Evolutionary conservation across 2,113 vertebrate genomes (phyloP).

Genomic region (Lota lota): DNA sequence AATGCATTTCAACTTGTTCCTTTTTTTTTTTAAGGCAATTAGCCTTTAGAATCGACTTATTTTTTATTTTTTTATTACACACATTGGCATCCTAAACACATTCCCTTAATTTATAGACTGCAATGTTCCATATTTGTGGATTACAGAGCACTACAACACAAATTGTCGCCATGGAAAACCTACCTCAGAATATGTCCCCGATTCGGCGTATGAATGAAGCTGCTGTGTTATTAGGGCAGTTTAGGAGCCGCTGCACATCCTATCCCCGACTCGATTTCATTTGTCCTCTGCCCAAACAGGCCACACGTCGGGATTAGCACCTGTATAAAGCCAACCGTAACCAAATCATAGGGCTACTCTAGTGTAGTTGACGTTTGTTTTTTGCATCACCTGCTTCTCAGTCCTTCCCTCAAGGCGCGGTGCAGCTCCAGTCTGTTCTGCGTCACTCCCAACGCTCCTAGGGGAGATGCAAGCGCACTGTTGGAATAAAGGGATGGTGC

Average conservation of each 20-base stretch:
- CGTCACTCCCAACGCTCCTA: conserved; percentile 63
- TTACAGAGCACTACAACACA: not conserved
- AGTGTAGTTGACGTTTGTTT: not conserved
- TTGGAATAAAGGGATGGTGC: conserved; percentile 46
- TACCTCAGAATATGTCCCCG: not conserved
- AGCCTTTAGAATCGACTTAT: too few species aligned
- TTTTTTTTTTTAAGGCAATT: not conserved
- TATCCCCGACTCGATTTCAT: not conserved
- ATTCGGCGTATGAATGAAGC: not conserved
- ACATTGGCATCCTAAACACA: not conserved
- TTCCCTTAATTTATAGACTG: not conserved
- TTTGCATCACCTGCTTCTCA: conserved; percentile 42
- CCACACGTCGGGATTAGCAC: not conserved
- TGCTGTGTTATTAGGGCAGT: not conserved
- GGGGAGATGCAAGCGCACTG: conserved; percentile 21
- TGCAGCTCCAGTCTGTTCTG: conserved; percentile 53
- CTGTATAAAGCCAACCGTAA: not conserved
- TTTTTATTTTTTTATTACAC: not conserved
- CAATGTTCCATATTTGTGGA: not conserved
- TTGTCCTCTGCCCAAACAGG: not conserved
- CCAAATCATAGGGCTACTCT: not conserved
- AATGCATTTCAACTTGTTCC: not conserved
- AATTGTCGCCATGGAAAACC: not conserved
- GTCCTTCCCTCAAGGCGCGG: conserved; percentile 42
- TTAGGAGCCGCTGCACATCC: not conserved